phyloP scores from a whole-genome alignment of 2,888 invertebrate genomes.

The Sphinx pinastri region DNA sequence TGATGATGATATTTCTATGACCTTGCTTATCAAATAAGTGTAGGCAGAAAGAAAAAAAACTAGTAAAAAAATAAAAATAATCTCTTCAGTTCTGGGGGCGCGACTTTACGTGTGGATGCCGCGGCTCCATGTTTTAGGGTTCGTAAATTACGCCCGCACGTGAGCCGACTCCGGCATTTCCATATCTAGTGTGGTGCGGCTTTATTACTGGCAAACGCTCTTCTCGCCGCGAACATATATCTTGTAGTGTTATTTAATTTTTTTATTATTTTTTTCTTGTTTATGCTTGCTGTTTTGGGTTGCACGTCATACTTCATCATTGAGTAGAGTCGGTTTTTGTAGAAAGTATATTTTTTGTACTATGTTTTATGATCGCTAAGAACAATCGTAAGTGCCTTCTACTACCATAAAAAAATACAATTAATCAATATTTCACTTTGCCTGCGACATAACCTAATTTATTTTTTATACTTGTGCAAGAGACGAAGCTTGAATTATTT shows the following conservation, averaged over 20 bases:
- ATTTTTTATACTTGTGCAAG: conserved; percentile 3
- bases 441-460: background rate
- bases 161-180: conserved; percentile 40
- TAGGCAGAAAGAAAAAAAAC: too few species aligned
- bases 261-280: background rate
- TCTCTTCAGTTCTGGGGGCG: too few species aligned
- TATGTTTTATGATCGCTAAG: too few species aligned
- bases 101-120: conserved; percentile 7
- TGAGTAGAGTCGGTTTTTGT: too few species aligned
- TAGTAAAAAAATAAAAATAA: background rate
- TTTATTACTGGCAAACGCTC: conserved; percentile 26
- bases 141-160: conserved; percentile 49
- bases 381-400: too few species aligned
- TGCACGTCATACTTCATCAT: too few species aligned
- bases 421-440: too few species aligned
- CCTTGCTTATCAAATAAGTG: too few species aligned
- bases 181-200: conserved; percentile 23
- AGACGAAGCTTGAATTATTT: conserved; percentile 8
- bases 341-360: too few species aligned
- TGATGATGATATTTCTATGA: too few species aligned
- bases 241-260: conserved; percentile 1
- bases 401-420: too few species aligned
- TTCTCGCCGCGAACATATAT: background rate
- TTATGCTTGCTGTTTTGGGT: background rate
- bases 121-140: conserved; percentile 32